A percentile compares a stretch with the other conserved stretches of the same genome.
Conservation (phyloP, 64 coral and sea anemone genomes). For the Hydrozoanthus tunicans region DNA sequence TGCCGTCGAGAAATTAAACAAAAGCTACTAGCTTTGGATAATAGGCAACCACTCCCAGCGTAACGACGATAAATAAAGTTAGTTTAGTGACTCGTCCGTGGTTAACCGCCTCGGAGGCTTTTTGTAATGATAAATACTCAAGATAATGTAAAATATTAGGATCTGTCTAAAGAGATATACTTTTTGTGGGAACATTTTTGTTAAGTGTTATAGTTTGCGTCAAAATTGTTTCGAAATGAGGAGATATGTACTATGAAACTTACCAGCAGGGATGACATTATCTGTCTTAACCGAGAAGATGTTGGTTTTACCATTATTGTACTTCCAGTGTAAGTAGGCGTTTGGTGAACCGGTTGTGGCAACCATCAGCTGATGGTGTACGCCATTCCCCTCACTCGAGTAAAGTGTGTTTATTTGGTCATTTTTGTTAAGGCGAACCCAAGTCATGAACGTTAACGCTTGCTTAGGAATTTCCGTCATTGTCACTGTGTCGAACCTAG, state of each 20-base stretch:
- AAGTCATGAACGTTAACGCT: slow-evolving; percentile 59
- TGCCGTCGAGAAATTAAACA: too few species aligned
- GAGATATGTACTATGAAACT: background rate
- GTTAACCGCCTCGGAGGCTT: too few species aligned
- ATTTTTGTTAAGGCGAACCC: slow-evolving; percentile 66
- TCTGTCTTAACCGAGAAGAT: slow-evolving; percentile 59
- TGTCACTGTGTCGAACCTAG: slow-evolving; percentile 18
- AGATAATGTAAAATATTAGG: too few species aligned
- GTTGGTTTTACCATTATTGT: slow-evolving; percentile 20
- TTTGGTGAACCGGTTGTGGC: slow-evolving; percentile 53
- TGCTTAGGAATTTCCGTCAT: slow-evolving; percentile 30
- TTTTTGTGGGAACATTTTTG: too few species aligned
- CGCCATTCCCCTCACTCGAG: slow-evolving; percentile 37
- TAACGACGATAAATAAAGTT: too few species aligned
- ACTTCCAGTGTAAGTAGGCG: slow-evolving; percentile 60
- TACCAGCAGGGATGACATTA: slow-evolving; percentile 63
- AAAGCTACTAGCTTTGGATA: too few species aligned
- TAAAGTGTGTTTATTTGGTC: slow-evolving; percentile 59
- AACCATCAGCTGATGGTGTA: slow-evolving; percentile 45
- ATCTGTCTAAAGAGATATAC: too few species aligned
- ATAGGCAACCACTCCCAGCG: too few species aligned
- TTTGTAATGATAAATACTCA: too few species aligned
- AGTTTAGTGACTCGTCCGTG: too few species aligned
- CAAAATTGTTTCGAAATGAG: too few species aligned
- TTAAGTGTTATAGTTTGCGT: too few species aligned